These are phyloP conservation scores for Acronicta psi DNA, from an alignment of 2,888 invertebrate species.

Conservation along the genomic window DNA sequence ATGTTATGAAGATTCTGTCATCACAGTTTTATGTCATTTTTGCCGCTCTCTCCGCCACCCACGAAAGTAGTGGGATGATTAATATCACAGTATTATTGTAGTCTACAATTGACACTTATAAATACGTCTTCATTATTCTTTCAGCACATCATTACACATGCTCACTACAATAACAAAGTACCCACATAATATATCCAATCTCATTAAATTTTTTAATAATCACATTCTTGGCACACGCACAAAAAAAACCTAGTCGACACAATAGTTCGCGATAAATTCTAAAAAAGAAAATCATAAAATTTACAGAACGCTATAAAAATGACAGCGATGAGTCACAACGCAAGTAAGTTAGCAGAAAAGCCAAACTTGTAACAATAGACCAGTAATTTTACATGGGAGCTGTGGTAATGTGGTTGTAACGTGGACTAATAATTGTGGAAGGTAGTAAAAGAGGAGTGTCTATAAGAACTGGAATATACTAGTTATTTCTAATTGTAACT, in stretches of 20 bases:
- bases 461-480: no score
- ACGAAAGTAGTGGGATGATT: constrained; percentile 12
- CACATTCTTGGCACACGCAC: constrained; percentile 55
- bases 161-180: constrained; percentile 40
- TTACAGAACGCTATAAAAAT: constrained; percentile 44
- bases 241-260: constrained; percentile 51
- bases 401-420: no score
- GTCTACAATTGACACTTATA: constrained; percentile 34
- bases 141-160: constrained; percentile 42
- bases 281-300: constrained; percentile 48
- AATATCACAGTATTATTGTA: constrained; percentile 15
- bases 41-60: not conserved
- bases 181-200: constrained; percentile 33
- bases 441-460: no score
- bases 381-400: no score
- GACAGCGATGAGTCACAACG: not conserved
- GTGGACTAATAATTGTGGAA: no score
- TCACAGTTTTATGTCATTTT: not conserved
- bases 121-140: constrained; percentile 41
- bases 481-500: no score
- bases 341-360: constrained; percentile 19
- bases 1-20: not conserved
- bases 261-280: constrained; percentile 55
- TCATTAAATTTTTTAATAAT: constrained; percentile 59
- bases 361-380: no score